Evolutionary conservation across 2,113 vertebrate species (phyloP), one percentile per base, ranked within the genome.

Genomic region (Datnioides undecimradiatus): DNA sequence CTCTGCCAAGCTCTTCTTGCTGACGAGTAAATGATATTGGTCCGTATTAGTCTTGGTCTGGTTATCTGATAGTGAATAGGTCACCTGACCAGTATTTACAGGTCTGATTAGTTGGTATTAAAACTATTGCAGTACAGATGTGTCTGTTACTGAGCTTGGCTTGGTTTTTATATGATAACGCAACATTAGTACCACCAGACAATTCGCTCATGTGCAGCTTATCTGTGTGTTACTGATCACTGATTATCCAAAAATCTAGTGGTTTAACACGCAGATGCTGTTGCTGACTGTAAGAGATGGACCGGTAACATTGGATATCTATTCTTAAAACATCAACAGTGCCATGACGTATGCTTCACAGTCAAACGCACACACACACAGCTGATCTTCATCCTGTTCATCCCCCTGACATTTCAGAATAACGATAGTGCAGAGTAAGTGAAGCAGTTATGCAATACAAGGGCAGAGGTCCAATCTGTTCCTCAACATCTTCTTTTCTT

Each of bases 391-490:
- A 60, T 83, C 79, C 73, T 74, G 64, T 73, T 82, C 41, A 36
- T 57, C 52, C 79, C 52, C 59, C 23, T 36, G 70, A 79, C 57
- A 60, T 84, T 84, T 60, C 48, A 69, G 51, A 68, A 73, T 81
- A 79, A 84, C 77, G 31, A 43, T 52, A 49, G 38, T 25, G n/a
- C n/a, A 4, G 8, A 59, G 23, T 70, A 55, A 73, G 46, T 64
- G n/a, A 73, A 83, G 31, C 27, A 34, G 73, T 88, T 84, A 85
- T 58, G 73, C 59, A 85, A 76, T 31, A 71, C 11, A 38, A 77
- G 63, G 43, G 76, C 75, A 79, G 76, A 62, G 40, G 59, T 63
- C 60, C 83, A 82, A 9, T 76, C 33, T 77, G 58, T 86, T 73
- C 40, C 38, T 67, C 34, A 69, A 58, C 62, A 54, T 83, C 25